Base-by-base conservation (phyloP, 2,113 vertebrate genomes). In the Loxodonta africana region DNA sequence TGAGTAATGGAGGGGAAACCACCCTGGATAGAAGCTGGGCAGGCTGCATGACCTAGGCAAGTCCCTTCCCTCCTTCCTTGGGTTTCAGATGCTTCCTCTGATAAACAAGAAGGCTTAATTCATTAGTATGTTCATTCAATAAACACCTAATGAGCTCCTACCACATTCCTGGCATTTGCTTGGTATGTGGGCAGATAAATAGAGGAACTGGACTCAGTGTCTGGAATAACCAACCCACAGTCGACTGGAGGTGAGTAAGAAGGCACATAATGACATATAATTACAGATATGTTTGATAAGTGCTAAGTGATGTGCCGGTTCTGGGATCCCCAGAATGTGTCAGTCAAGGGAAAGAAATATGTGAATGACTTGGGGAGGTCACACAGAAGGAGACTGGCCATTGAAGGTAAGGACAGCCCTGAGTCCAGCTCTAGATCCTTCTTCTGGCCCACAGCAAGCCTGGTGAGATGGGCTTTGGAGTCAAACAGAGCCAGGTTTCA, bases 81-180 rank as follows among this genome's bases (percentile, higher is more conserved):
- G 73, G 18, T 60, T n/a, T 96, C 80, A 60, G 74, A 83, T 91
- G 60, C 73, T 94, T 96, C 82, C 78, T 92, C 90, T 94, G 94
- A 96, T 92, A 94, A 88, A 84, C 46, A 71, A 89, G 83, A 73
- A 20, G 41, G 12, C 80, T 88, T 37, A 63, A 48, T 44, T 81
- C 37, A 10, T 63, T 30, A 10, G 2, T 28, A 20, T 5, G 25
- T 33, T 92, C 78, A 74, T 74, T 92, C 62, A 65, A 11, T 74
- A 85, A 90, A 78, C n/a, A 86, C 53, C 48, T 82, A 10, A 26
- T 4, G 44, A 88, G 77, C 65, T 82, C 78, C 84, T 76, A 62
- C 33, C 37, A 25, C 83, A 65, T 88, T 84, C 44, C 83, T 92
- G 53, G 73, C 74, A 85, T 88, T 83, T 86, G 85, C 67, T 85